A percentile compares a stretch with the other conserved stretches of the same genome.
phyloP scores from a whole-genome alignment of 2,113 vertebrate genomes.

The Nothobranchius furzeri region DNA sequence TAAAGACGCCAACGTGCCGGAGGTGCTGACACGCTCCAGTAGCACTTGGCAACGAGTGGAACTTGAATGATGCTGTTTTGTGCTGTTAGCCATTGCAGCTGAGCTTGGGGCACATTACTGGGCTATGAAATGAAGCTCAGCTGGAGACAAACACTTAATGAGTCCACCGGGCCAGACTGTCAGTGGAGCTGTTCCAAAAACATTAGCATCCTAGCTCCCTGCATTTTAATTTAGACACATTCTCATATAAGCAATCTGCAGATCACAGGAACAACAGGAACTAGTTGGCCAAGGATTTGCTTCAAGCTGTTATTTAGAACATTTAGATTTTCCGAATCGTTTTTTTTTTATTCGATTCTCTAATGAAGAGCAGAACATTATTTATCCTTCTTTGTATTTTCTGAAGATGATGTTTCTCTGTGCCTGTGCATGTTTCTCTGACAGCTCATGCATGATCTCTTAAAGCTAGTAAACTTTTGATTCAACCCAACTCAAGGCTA shows the following conservation, averaged over 20 bases:
- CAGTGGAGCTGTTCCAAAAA: conserved; percentile 49
- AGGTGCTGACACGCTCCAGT: conserved; percentile 16
- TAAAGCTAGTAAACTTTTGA: no score
- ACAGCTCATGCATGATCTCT: no score
- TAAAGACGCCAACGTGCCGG: conserved; percentile 14
- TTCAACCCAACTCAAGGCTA: no score
- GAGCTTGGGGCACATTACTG: conserved; percentile 21
- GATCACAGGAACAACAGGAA: conserved; percentile 64
- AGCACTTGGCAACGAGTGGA: conserved; percentile 28
- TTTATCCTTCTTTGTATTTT: not conserved
- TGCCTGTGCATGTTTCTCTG: no score
- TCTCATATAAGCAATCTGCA: conserved; percentile 28
- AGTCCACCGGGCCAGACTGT: conserved; percentile 37
- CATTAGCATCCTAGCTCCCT: conserved; percentile 51
- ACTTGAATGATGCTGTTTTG: conserved; percentile 8
- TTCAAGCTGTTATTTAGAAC: conserved; percentile 60
- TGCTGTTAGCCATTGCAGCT: conserved; percentile 25
- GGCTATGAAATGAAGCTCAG: conserved; percentile 38
- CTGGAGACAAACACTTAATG: conserved; percentile 38
- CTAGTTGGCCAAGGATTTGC: conserved; percentile 35
- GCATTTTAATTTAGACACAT: conserved; percentile 53
- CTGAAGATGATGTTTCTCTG: no score
- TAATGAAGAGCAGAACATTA: not conserved
- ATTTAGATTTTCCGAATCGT: conserved; percentile 28
- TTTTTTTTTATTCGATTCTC: conserved; percentile 13